Percentiles rank a stretch among this genome's conserved stretches.
These are phyloP conservation scores for Neoascia interrupta DNA, from an alignment of 2,888 invertebrate species.

Conservation along the genomic window DNA sequence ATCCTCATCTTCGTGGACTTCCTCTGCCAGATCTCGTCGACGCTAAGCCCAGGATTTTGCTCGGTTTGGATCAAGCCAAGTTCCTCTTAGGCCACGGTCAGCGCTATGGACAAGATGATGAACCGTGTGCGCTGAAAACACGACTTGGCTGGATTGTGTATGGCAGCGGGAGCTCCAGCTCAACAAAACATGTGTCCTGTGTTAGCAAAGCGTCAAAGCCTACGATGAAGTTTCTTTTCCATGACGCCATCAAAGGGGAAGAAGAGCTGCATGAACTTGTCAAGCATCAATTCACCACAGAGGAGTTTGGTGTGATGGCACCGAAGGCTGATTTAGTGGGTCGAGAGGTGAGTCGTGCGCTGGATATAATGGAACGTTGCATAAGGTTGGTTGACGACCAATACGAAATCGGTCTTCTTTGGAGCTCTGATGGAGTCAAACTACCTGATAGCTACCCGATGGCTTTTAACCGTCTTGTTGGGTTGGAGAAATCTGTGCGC, in stretches of 20 bases:
- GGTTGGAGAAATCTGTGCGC: constrained; percentile 37
- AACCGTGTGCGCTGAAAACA: constrained; percentile 22
- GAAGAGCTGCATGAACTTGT: constrained; percentile 18
- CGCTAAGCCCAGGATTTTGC: constrained; percentile 10
- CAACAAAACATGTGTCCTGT: constrained; percentile 6
- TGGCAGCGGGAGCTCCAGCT: no score
- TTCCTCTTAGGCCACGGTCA: background rate
- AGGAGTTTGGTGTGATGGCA: constrained; percentile 20
- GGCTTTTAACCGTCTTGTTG: background rate
- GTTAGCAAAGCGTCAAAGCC: background rate
- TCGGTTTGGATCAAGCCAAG: constrained; percentile 11
- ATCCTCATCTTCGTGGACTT: constrained; percentile 16
- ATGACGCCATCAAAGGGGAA: constrained; percentile 16
- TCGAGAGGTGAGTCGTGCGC: constrained; percentile 10
- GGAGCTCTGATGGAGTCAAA: constrained; percentile 4
- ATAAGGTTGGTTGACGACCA: background rate
- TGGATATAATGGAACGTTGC: constrained; percentile 21
- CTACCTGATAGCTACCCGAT: background rate
- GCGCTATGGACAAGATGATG: constrained; percentile 5
- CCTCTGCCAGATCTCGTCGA: background rate
- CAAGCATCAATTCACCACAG: constrained; percentile 2
- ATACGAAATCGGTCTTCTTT: constrained; percentile 21
- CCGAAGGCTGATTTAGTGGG: constrained; percentile 8
- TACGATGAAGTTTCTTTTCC: constrained; percentile 1
- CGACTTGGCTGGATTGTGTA: constrained; percentile 16